Evolutionary conservation across 2,797 vertebrate genomes (phyloP), one percentile per base, ranked within the genome.

Genomic region (Tympanoctomys barrerae): DNA sequence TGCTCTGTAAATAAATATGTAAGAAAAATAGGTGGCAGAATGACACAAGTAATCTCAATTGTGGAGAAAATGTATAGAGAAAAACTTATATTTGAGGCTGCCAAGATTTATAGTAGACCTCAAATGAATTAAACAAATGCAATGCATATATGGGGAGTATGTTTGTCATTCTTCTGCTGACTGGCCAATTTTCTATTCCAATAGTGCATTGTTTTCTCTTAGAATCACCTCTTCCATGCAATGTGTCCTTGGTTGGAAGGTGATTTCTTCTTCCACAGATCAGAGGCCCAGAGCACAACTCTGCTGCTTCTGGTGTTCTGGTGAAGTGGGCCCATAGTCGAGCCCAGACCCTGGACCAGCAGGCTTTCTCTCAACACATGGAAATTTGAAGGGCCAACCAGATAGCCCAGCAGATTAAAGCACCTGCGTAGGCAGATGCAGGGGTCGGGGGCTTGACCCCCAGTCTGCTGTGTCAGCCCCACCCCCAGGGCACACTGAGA

Each of bases 31-130:
- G 57, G 3, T 57, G 54, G n/a, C 39, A 73, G 5, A 36, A 14
- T 87, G 42, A 22, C 33, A 54, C 5, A 64, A 16, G 5, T 46
- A 12, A n/a, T 81, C 11, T 71, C 68, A 71, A 39, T 36, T 42
- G 18, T 82, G 7, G 59, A 80, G 11, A 95, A 93, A 39, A 62
- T 10, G 84, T 2, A 16, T 1, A 61, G 33, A 87, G 59, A 87
- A 88, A 96, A 77, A 31, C 57, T 5, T 75, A 57, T 97, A 64
- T 95, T 59, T 84, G 84, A 89, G 16, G 26, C 42, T 46, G 24
- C 10, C 75, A 82, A 68, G n/a, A 79, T 92, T 75, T 88, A 89
- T 19, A 66, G 1, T 24, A 68, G 42, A 0, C 4, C 46, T 89
- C 81, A 89, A 73, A 82, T 61, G 79, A 94, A 66, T 61, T 49